phyloP scores from a whole-genome alignment of 2,888 invertebrate species.

The Tridacna crocea region DNA sequence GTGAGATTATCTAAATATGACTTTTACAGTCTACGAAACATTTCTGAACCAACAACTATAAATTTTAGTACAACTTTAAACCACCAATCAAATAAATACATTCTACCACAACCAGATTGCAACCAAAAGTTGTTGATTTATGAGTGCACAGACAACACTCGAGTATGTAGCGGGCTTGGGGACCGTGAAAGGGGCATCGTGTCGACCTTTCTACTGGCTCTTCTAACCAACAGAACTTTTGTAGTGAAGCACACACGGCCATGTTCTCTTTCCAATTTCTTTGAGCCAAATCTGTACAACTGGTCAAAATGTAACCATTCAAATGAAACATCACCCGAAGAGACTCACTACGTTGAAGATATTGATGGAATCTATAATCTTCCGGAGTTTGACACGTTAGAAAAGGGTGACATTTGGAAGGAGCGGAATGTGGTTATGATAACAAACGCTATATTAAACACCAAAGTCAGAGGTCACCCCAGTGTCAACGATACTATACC shows the following conservation, averaged over 20 bases:
- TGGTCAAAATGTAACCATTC: neutral
- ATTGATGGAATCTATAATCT: neutral
- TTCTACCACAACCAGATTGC: neutral
- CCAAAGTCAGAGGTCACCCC: neutral
- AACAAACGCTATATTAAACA: neutral
- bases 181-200: neutral
- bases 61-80: too few relatives aligned
- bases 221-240: conserved; percentile 4
- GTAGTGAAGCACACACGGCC: neutral
- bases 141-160: neutral
- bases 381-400: neutral
- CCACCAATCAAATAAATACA: neutral
- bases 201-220: conserved; percentile 3
- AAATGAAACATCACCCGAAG: neutral
- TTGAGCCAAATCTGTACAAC: neutral
- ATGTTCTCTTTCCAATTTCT: neutral
- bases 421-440: neutral
- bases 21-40: too few relatives aligned
- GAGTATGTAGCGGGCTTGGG: conserved; percentile 4
- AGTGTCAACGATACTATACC: neutral
- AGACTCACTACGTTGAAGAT: neutral
- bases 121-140: neutral
- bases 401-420: neutral
- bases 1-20: too few relatives aligned
- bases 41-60: too few relatives aligned